Percentiles rank a stretch among this genome's conserved stretches.
phyloP scores from a whole-genome alignment of 2,797 vertebrate genomes.

The Cuculus canorus region DNA sequence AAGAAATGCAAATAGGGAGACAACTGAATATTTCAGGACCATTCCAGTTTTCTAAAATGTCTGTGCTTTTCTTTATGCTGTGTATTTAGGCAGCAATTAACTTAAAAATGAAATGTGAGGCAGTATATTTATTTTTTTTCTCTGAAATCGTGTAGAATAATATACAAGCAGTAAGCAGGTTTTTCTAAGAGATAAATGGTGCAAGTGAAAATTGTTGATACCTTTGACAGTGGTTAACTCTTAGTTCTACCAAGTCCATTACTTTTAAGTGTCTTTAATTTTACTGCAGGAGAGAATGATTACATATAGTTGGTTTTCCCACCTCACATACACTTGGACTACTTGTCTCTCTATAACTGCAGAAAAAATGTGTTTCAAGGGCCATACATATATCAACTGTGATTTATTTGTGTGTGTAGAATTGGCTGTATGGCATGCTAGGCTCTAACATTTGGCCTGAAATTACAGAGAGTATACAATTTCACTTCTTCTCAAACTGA shows the following conservation, averaged over 20 bases:
- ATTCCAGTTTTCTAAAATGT: background rate
- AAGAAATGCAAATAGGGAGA: background rate
- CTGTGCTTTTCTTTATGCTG: background rate
- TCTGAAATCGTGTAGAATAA: background rate
- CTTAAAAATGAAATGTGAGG: conserved; percentile 9
- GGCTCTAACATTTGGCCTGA: background rate
- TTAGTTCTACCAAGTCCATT: background rate
- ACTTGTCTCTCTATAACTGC: background rate
- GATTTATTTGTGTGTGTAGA: background rate
- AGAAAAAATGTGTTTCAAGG: background rate
- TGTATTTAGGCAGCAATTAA: conserved; percentile 42
- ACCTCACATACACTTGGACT: background rate
- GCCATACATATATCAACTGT: background rate
- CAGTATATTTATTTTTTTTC: background rate
- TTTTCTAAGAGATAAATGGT: background rate
- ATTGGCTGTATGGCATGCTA: background rate
- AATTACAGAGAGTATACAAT: background rate
- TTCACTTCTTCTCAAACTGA: background rate
- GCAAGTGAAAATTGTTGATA: conserved; percentile 2
- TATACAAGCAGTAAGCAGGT: background rate
- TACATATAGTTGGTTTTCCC: background rate
- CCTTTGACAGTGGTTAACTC: background rate
- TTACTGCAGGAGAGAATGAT: background rate
- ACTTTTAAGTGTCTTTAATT: background rate
- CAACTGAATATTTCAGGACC: conserved; percentile 1